Evolutionary conservation across 2,888 invertebrate species (phyloP).

Genomic region (Hirtodrosophila cameraria): DNA sequence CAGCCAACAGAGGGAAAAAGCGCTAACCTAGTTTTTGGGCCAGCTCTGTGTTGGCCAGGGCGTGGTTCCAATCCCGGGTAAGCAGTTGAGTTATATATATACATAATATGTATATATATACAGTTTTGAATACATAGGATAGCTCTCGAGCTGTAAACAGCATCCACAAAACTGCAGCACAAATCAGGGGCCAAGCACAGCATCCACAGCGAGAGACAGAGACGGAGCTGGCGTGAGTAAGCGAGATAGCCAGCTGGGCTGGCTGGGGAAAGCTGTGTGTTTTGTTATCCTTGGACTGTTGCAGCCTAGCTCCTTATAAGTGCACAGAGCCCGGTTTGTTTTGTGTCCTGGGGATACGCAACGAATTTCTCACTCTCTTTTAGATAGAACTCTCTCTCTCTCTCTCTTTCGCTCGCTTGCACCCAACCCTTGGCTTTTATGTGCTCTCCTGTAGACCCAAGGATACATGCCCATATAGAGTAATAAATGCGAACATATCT

Average conservation of each 20-base stretch:
- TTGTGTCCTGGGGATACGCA: constrained; percentile 5
- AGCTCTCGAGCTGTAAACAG: constrained; percentile 42
- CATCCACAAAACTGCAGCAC: constrained; percentile 69
- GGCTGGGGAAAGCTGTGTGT: constrained; percentile 52
- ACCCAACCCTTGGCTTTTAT: constrained; percentile 34
- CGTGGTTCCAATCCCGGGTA: constrained; percentile 79
- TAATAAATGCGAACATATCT: constrained; percentile 25
- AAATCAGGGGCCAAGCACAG: constrained; percentile 59
- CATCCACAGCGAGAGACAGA: constrained; percentile 46
- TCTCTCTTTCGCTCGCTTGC: not conserved
- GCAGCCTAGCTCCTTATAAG: constrained; percentile 21
- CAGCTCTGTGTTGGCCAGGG: constrained; percentile 71
- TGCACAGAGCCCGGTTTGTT: constrained; percentile 27
- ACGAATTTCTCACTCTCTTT: not conserved
- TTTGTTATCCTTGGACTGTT: constrained; percentile 11
- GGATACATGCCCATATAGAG: constrained; percentile 54
- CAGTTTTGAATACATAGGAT: constrained; percentile 25
- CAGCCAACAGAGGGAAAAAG: constrained; percentile 5
- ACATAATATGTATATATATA: constrained; percentile 10
- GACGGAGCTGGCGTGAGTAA: not conserved
- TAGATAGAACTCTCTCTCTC: not conserved
- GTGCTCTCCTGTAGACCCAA: constrained; percentile 3
- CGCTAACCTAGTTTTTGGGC: constrained; percentile 71
- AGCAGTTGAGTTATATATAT: constrained; percentile 43
- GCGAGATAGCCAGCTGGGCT: not conserved